Evolutionary conservation across 1,140 invertebrate species (phyloP).

Genomic region (Monochamus saltuarius): DNA sequence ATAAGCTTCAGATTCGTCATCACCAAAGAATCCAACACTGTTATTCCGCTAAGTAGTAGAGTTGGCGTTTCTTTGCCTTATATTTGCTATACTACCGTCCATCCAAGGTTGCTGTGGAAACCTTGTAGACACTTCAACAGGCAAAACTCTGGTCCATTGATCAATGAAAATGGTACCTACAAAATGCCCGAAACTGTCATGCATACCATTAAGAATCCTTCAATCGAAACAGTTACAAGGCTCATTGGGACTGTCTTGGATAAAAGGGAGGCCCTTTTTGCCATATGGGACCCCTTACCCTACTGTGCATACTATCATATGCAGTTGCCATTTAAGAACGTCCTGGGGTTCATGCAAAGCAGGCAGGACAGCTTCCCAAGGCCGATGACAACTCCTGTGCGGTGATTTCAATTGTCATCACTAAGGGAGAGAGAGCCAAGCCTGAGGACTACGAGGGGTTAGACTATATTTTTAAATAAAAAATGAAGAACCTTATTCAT

Average conservation of each 20-base stretch:
- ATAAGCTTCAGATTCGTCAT: conserved; percentile 71
- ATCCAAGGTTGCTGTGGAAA: conserved; percentile 64
- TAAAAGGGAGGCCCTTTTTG: conserved; percentile 72
- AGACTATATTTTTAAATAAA: too few relatives aligned
- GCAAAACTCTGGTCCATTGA: conserved; percentile 56
- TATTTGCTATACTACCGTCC: conserved; percentile 69
- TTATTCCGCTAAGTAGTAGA: conserved; percentile 65
- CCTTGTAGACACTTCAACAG: conserved; percentile 62
- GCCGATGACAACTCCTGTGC: conserved; percentile 44
- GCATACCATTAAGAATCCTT: conserved; percentile 53
- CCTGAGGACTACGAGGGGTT: conserved; percentile 22
- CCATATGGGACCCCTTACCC: conserved; percentile 79
- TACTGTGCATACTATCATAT: conserved; percentile 82
- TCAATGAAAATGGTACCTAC: conserved; percentile 54
- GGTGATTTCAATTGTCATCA: conserved; percentile 27
- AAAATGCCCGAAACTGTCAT: conserved; percentile 57
- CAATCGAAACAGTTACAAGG: conserved; percentile 56
- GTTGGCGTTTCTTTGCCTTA: conserved; percentile 77
- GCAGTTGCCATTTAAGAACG: conserved; percentile 66
- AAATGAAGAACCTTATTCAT: too few relatives aligned
- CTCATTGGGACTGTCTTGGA: conserved; percentile 68
- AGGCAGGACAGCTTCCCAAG: conserved; percentile 44
- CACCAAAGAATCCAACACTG: conserved; percentile 53
- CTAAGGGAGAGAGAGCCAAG: conserved; percentile 46
- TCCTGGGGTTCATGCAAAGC: conserved; percentile 55